Evolutionary conservation across 2,113 vertebrate genomes (phyloP).

Genomic region (Microcebus tavaratra): DNA sequence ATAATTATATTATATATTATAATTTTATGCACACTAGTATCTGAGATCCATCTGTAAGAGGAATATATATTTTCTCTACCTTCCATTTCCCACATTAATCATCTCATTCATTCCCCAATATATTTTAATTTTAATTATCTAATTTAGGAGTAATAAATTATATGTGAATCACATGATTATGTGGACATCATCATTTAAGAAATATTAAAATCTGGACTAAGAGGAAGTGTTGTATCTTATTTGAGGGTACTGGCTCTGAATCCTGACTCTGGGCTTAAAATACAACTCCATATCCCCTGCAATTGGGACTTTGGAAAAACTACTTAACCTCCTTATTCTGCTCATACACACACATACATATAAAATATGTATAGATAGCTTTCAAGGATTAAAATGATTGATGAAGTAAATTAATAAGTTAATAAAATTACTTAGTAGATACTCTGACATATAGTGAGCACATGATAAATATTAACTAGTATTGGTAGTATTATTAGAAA

Average conservation of each 20-base stretch:
- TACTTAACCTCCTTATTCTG: neutral
- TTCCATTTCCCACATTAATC: neutral
- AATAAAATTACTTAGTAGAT: neutral
- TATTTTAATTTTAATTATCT: neutral
- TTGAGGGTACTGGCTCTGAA: neutral
- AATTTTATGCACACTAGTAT: neutral
- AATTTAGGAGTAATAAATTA: neutral
- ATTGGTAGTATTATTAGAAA: neutral
- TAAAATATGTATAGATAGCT: neutral
- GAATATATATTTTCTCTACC: neutral
- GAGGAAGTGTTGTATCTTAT: neutral
- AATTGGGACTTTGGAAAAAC: neutral
- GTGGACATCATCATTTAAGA: neutral
- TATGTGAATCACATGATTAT: neutral
- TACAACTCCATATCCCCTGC: neutral
- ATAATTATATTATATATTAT: neutral
- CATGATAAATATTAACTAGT: neutral
- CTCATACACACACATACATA: neutral
- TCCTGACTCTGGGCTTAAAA: neutral
- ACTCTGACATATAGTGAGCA: neutral
- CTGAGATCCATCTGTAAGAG: neutral
- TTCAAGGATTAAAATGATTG: neutral
- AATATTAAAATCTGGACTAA: neutral
- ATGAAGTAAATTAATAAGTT: neutral
- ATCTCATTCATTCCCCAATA: neutral